phyloP scores from a whole-genome alignment of 92 coral and sea anemone genomes.

The Bergia puertoricense region DNA sequence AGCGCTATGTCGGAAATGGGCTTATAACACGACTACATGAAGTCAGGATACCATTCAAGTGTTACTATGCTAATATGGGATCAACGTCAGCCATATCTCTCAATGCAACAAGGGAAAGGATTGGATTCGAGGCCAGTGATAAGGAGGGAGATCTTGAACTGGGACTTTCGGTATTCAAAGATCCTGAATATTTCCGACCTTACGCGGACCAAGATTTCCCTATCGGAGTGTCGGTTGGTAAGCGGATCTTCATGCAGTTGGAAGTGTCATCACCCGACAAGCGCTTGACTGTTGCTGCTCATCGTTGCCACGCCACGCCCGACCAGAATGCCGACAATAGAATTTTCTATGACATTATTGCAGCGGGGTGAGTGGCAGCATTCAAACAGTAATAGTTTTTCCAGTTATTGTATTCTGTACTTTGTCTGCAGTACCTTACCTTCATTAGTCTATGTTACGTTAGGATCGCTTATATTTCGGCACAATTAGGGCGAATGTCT shows the following conservation, averaged over 20 bases:
- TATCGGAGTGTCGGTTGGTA: constrained; percentile 71
- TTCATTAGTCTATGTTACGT: too few species aligned
- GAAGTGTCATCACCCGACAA: constrained; percentile 71
- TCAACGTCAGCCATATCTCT: constrained; percentile 70
- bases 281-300: constrained; percentile 75
- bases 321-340: constrained; percentile 77
- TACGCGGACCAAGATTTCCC: constrained; percentile 85
- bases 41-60: constrained; percentile 77
- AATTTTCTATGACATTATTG: constrained; percentile 73
- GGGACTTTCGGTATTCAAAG: constrained; percentile 73
- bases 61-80: constrained; percentile 68
- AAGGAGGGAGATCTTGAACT: constrained; percentile 62
- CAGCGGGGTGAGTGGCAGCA: constrained; percentile 57
- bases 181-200: constrained; percentile 57
- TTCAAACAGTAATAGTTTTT: not conserved
- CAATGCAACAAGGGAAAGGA: constrained; percentile 69
- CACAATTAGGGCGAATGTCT: too few species aligned
- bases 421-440: too few species aligned
- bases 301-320: constrained; percentile 88
- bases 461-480: too few species aligned
- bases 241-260: constrained; percentile 68
- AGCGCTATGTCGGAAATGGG: constrained; percentile 50
- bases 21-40: constrained; percentile 75
- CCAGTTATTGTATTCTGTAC: too few species aligned
- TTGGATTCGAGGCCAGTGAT: constrained; percentile 69